Percentiles rank a stretch among this genome's conserved stretches.
Conservation (phyloP, 2,888 invertebrate genomes). For the Ectobius pallidus region DNA sequence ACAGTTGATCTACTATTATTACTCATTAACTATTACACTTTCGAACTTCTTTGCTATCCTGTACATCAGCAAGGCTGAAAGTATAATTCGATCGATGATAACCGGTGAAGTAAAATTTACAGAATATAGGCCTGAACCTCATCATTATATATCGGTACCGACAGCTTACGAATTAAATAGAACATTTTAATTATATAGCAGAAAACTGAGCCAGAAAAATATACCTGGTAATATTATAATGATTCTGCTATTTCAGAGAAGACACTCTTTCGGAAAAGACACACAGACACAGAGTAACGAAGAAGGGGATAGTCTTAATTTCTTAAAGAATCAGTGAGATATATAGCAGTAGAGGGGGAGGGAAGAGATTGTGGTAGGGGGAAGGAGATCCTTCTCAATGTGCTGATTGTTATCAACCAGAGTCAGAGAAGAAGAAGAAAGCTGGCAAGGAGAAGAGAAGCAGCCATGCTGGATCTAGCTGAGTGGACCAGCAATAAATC, state of each 20-base stretch:
- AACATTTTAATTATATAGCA: no score
- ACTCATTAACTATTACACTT: no score
- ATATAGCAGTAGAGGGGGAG: not conserved
- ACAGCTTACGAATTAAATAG: no score
- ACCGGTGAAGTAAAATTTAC: no score
- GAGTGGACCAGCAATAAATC: constrained; percentile 27
- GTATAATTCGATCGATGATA: no score
- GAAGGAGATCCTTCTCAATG: not conserved
- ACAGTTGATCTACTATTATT: no score
- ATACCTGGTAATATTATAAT: not conserved
- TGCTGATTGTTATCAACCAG: constrained; percentile 28
- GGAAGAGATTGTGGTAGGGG: not conserved
- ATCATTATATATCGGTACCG: no score
- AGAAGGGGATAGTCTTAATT: constrained; percentile 4
- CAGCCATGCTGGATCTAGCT: constrained; percentile 19
- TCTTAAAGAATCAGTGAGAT: constrained; percentile 23
- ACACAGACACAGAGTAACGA: not conserved
- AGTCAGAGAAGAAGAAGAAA: constrained; percentile 11
- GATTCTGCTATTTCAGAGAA: not conserved
- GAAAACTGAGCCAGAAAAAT: not conserved
- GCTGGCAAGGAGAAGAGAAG: constrained; percentile 12
- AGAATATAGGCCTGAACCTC: no score
- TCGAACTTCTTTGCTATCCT: no score
- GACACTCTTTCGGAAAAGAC: not conserved
- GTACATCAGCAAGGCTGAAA: no score